Percentiles rank a stretch among this genome's conserved stretches.
phyloP scores from a whole-genome alignment of 2,888 invertebrate genomes.

The Gibbula magus region DNA sequence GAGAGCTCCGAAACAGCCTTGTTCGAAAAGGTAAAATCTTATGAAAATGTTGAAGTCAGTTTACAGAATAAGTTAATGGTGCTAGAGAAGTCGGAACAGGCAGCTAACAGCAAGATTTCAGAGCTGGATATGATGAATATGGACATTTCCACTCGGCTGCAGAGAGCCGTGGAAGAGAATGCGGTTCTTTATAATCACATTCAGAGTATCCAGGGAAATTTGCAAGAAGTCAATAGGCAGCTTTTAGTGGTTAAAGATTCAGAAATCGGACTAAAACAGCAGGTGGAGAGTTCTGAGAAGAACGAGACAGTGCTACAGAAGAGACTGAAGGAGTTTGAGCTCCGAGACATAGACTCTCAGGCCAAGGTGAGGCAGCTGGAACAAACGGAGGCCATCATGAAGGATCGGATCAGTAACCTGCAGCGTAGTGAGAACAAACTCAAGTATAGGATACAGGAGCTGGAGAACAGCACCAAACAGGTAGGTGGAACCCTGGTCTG shows the following conservation, averaged over 20 bases:
- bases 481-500: slow-evolving; percentile 25
- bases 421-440: slow-evolving; percentile 64
- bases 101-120: slow-evolving; percentile 57
- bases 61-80: slow-evolving; percentile 56
- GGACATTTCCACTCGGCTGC: slow-evolving; percentile 57
- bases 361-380: slow-evolving; percentile 57
- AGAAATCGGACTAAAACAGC: slow-evolving; percentile 53
- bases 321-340: slow-evolving; percentile 53
- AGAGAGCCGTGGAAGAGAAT: slow-evolving; percentile 62
- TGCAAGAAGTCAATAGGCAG: slow-evolving; percentile 55
- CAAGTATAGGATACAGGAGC: slow-evolving; percentile 59
- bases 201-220: slow-evolving; percentile 51
- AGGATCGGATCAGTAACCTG: slow-evolving; percentile 58
- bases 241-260: slow-evolving; percentile 50
- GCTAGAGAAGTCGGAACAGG: slow-evolving; percentile 62
- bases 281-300: slow-evolving; percentile 54
- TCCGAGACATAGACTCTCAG: slow-evolving; percentile 59
- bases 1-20: slow-evolving; percentile 60
- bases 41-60: slow-evolving; percentile 58
- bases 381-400: slow-evolving; percentile 52
- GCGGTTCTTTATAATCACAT: slow-evolving; percentile 57
- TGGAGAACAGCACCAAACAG: slow-evolving; percentile 53
- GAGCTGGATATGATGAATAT: slow-evolving; percentile 64
- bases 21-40: slow-evolving; percentile 56
- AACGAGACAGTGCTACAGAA: slow-evolving; percentile 55